These are phyloP conservation scores for Hirtodrosophila duncani DNA, from an alignment of 2,888 invertebrate species.

Conservation along the genomic window DNA sequence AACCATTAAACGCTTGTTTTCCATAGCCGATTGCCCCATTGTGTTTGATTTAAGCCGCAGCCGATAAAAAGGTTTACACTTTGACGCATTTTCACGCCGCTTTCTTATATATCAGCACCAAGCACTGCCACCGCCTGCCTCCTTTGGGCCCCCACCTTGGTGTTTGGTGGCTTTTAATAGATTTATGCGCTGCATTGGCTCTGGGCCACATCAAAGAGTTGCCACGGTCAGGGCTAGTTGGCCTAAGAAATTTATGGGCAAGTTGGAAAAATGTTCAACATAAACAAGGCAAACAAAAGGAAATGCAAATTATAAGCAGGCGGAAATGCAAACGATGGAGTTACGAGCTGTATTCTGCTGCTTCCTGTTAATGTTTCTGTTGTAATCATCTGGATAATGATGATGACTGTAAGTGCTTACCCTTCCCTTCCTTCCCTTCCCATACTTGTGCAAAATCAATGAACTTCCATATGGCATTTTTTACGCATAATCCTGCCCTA, in stretches of 20 bases:
- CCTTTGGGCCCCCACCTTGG: background rate
- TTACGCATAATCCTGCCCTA: conserved; percentile 38
- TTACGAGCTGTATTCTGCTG: no score
- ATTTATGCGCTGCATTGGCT: conserved; percentile 56
- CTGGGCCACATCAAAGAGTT: conserved; percentile 61
- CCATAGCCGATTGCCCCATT: conserved; percentile 24
- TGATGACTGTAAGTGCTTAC: conserved; percentile 13
- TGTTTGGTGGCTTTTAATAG: conserved; percentile 39
- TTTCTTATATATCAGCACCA: conserved; percentile 3
- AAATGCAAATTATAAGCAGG: conserved; percentile 52
- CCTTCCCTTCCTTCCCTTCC: conserved; percentile 11
- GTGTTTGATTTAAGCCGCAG: conserved; percentile 71
- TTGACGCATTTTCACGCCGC: conserved; percentile 61
- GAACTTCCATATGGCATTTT: conserved; percentile 48
- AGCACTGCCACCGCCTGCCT: background rate
- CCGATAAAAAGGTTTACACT: conserved; percentile 64
- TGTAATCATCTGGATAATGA: background rate
- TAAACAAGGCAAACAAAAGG: conserved; percentile 43
- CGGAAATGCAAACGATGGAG: conserved; percentile 30
- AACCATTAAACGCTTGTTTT: conserved; percentile 63
- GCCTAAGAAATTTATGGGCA: conserved; percentile 51
- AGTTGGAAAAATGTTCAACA: conserved; percentile 15
- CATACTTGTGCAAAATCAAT: conserved; percentile 36
- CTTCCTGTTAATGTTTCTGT: conserved; percentile 45
- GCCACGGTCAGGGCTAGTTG: conserved; percentile 56